Conservation (phyloP, 2,797 vertebrate genomes). For the Adrianichthys oophorus region DNA sequence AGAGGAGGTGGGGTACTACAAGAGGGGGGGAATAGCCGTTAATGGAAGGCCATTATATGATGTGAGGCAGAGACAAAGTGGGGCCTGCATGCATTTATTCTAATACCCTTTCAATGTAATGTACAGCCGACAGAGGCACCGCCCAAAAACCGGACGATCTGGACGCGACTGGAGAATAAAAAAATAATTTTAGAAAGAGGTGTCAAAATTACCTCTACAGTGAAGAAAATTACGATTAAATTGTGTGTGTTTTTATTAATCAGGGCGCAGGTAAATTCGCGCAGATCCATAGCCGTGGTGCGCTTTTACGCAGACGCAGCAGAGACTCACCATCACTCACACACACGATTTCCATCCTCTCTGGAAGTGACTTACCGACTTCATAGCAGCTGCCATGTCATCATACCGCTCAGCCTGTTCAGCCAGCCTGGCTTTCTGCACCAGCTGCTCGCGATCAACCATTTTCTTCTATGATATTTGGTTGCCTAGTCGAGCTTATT, state of each 20-base stretch:
- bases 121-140: conserved; percentile 73
- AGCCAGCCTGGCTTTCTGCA: conserved; percentile 98
- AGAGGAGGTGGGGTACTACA: conserved; percentile 15
- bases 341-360: conserved; percentile 1
- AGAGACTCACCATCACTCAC: not conserved
- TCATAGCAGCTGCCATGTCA: conserved; percentile 99
- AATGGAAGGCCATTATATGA: conserved; percentile 27
- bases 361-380: conserved; percentile 89
- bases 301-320: conserved; percentile 31
- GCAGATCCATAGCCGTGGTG: conserved; percentile 10
- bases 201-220: too few species aligned
- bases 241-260: not conserved
- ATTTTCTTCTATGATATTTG: conserved; percentile 73
- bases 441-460: conserved; percentile 99
- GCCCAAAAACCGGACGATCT: conserved; percentile 73
- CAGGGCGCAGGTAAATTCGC: conserved; percentile 3
- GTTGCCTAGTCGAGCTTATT: conserved; percentile 50
- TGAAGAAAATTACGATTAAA: too few species aligned
- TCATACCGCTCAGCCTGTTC: conserved; percentile 98
- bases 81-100: conserved; percentile 48
- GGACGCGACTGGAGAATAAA: conserved; percentile 13
- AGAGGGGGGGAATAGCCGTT: not conserved
- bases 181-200: not conserved
- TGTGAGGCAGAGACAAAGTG: conserved; percentile 21
- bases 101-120: conserved; percentile 38